These are phyloP conservation scores for Corythornis vintsioides DNA, from an alignment of 2,113 vertebrate genomes.

Conservation along the genomic window DNA sequence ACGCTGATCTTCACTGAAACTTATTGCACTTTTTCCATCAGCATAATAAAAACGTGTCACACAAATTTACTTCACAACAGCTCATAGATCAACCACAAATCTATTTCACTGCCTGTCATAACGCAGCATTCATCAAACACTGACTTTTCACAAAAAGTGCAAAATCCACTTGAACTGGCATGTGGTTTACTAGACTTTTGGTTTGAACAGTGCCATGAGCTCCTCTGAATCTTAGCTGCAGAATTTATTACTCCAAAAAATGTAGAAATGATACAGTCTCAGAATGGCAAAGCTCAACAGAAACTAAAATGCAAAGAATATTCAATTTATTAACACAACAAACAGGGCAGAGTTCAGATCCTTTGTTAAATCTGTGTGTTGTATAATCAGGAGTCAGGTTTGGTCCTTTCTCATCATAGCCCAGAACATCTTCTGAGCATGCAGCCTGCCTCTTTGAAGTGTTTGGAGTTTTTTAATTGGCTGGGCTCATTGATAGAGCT, in stretches of 20 bases:
- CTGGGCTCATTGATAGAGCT: too few relatives aligned
- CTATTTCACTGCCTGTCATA: fast-evolving
- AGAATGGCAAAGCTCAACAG: background rate
- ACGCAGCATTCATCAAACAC: fast-evolving
- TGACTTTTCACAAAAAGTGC: background rate
- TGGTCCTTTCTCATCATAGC: background rate
- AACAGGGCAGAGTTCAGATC: background rate
- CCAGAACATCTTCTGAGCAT: background rate
- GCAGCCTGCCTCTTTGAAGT: background rate
- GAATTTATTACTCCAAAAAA: background rate
- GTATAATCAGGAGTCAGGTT: background rate
- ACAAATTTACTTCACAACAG: background rate
- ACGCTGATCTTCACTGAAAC: background rate
- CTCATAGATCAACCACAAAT: background rate
- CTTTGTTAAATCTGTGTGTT: background rate
- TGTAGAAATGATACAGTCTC: background rate
- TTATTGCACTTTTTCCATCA: background rate
- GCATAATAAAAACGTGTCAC: background rate
- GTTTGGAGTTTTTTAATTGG: too few relatives aligned
- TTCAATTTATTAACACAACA: background rate
- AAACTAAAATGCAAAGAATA: background rate
- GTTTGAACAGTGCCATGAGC: background rate
- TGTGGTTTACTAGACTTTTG: background rate
- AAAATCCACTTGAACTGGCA: background rate
- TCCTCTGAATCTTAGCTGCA: background rate